Evolutionary conservation across 2,797 vertebrate genomes (phyloP).

Genomic region (Telmatherina bonti): DNA sequence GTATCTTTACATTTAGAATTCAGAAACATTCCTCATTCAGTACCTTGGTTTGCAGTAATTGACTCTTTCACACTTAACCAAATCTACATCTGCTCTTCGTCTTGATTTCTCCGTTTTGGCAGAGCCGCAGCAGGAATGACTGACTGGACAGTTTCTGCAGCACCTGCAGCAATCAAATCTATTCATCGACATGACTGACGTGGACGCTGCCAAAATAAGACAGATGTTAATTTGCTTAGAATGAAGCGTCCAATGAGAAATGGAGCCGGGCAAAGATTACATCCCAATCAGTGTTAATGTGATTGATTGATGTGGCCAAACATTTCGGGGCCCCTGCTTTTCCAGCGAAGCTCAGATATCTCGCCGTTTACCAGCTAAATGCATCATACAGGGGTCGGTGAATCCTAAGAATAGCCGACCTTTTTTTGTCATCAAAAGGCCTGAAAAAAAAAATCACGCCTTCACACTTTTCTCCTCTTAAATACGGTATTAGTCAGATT

Average conservation of each 20-base stretch:
- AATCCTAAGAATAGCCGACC: constrained; percentile 75
- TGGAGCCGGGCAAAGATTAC: neutral
- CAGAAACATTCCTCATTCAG: neutral
- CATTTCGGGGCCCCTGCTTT: constrained; percentile 13
- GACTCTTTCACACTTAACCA: neutral
- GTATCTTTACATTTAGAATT: neutral
- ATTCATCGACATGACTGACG: neutral
- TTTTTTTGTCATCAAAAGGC: constrained; percentile 56
- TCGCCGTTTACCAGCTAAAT: constrained; percentile 49
- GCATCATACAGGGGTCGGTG: constrained; percentile 43
- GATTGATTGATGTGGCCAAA: neutral
- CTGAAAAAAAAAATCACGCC: constrained; percentile 61
- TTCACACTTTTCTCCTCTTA: constrained; percentile 64
- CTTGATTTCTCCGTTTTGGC: neutral
- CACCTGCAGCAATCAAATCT: neutral
- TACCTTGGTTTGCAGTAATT: neutral
- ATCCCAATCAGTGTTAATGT: neutral
- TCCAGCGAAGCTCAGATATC: constrained; percentile 3
- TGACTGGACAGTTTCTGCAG: neutral
- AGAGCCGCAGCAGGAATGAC: neutral
- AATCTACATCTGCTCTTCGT: neutral
- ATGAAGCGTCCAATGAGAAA: neutral
- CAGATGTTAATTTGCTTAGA: neutral
- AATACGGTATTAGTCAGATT: constrained; percentile 74
- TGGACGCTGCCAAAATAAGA: neutral